Conservation (phyloP, 2,888 invertebrate species). For the Caenorhabditis sp. region DNA sequence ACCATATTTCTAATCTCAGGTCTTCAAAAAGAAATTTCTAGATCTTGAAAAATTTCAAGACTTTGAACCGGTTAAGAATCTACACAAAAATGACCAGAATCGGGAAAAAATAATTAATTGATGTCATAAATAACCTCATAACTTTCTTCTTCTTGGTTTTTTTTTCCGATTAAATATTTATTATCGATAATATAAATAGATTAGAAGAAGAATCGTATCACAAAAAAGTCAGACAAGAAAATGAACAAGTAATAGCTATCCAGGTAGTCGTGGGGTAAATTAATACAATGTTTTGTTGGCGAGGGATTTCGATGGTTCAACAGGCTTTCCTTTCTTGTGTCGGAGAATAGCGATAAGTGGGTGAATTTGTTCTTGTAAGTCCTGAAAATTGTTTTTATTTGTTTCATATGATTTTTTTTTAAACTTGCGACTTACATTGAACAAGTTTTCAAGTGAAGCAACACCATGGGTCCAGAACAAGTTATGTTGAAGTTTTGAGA, state of each 20-base stretch:
- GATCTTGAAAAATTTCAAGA: too few relatives aligned
- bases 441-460: conserved; percentile 55
- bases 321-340: conserved; percentile 35
- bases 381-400: conserved; percentile 48
- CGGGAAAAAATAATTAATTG: too few relatives aligned
- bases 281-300: conserved; percentile 36
- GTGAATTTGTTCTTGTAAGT: conserved; percentile 58
- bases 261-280: background rate
- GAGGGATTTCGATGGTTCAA: conserved; percentile 23
- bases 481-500: conserved; percentile 59
- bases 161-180: too few relatives aligned
- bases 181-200: background rate
- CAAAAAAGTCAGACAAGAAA: background rate
- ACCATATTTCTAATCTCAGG: too few relatives aligned
- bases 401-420: background rate
- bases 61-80: too few relatives aligned
- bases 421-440: conserved; percentile 41
- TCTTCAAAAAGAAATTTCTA: too few relatives aligned
- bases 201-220: background rate
- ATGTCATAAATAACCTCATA: too few relatives aligned
- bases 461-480: conserved; percentile 61
- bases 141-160: too few relatives aligned
- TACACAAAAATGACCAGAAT: too few relatives aligned
- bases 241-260: background rate
- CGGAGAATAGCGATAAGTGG: conserved; percentile 61